phyloP scores from a whole-genome alignment of 2,113 vertebrate species.

The Stegostoma tigrinum region DNA sequence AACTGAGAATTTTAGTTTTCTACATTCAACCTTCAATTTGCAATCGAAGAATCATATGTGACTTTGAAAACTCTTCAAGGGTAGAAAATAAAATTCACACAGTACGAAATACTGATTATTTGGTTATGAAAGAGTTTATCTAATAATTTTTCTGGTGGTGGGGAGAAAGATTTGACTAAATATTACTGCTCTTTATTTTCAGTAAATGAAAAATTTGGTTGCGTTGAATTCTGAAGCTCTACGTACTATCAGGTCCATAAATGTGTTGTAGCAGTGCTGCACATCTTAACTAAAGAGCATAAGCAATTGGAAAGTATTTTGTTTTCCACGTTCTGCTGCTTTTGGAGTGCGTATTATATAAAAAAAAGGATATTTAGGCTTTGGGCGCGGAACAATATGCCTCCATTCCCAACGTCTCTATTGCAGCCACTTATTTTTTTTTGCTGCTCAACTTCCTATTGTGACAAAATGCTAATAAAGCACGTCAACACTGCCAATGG shows the following conservation, averaged over 20 bases:
- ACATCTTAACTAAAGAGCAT: not conserved
- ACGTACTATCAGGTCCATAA: not conserved
- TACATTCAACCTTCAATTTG: not conserved
- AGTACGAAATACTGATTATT: not conserved
- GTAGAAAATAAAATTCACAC: not conserved
- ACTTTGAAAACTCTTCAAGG: not conserved
- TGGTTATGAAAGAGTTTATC: not conserved
- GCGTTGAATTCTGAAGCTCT: not conserved
- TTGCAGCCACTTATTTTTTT: constrained; percentile 12
- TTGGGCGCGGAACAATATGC: constrained; percentile 23
- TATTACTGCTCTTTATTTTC: not conserved
- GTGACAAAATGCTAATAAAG: not conserved
- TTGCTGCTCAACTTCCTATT: constrained; percentile 5
- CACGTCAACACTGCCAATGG: constrained; percentile 5
- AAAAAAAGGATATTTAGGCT: constrained; percentile 22
- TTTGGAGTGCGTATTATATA: not conserved
- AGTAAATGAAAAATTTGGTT: not conserved
- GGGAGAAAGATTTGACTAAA: not conserved
- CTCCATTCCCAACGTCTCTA: constrained; percentile 19
- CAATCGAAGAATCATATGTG: not conserved
- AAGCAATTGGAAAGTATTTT: not conserved
- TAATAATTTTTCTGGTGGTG: not conserved
- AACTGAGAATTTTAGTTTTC: not conserved
- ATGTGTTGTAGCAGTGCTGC: not conserved
- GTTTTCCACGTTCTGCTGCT: constrained; percentile 29